These are phyloP conservation scores for Apus apus DNA, from an alignment of 2,113 vertebrate genomes.

Conservation along the genomic window DNA sequence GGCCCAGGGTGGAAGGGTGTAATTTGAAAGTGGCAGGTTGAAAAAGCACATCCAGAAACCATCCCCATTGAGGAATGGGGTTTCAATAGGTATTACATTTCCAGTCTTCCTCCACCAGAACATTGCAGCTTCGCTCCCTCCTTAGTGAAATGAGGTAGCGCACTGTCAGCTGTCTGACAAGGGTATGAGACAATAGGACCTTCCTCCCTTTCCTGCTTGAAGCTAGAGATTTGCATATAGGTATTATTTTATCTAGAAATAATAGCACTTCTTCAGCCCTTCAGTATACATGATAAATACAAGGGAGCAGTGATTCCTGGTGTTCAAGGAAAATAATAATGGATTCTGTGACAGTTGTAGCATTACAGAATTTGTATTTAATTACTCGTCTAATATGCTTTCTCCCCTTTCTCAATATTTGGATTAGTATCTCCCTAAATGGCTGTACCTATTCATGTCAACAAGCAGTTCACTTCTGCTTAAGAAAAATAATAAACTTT, in stretches of 20 bases:
- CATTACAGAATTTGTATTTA: slow-evolving; percentile 34
- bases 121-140: not conserved
- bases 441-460: not conserved
- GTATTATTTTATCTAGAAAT: not conserved
- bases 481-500: slow-evolving; percentile 38
- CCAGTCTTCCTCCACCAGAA: not conserved
- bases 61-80: not conserved
- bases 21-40: not conserved
- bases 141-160: not conserved
- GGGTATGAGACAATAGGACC: not conserved
- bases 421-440: slow-evolving; percentile 1
- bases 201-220: not conserved
- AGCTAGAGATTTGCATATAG: not conserved
- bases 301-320: not conserved
- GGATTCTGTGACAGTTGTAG: not conserved
- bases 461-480: slow-evolving; percentile 32
- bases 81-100: not conserved
- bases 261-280: not conserved
- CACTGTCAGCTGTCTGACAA: not conserved
- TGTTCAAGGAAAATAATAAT: slow-evolving; percentile 16
- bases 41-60: not conserved
- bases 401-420: slow-evolving; percentile 40
- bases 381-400: not conserved
- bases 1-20: not conserved
- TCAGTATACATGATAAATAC: not conserved